phyloP scores from a whole-genome alignment of 2,113 vertebrate species.

The Chauna torquata region DNA sequence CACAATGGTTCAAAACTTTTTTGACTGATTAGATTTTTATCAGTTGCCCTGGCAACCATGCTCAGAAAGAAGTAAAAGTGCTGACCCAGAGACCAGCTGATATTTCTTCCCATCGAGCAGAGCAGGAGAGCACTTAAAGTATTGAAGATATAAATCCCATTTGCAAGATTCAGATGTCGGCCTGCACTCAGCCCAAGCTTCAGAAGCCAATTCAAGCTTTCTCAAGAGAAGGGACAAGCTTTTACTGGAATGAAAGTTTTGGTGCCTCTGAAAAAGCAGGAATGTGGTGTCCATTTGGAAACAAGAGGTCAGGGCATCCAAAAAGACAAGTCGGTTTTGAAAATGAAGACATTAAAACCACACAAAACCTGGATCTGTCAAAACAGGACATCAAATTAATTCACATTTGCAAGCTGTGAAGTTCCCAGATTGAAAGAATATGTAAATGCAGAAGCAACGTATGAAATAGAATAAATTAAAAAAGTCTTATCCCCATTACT shows the following conservation, averaged over 20 bases:
- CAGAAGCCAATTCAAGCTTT: not conserved
- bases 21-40: not conserved
- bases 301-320: not conserved
- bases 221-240: not conserved
- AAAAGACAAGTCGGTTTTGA: not conserved
- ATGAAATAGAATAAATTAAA: not conserved
- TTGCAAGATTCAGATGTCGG: not conserved
- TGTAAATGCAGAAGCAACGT: not conserved
- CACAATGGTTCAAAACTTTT: not conserved
- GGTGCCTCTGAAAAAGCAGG: not conserved
- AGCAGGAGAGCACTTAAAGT: not conserved
- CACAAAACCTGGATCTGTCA: not conserved
- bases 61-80: not conserved
- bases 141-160: not conserved
- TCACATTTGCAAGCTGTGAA: not conserved
- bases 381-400: not conserved
- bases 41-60: not conserved
- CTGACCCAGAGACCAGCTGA: not conserved
- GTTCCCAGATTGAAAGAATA: not conserved
- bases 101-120: not conserved
- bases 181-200: not conserved
- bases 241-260: not conserved
- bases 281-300: not conserved
- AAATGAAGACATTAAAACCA: not conserved
- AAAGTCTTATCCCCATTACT: not conserved